These are phyloP conservation scores for Melolontha melolontha DNA, from an alignment of 2,888 invertebrate genomes.

Conservation along the genomic window DNA sequence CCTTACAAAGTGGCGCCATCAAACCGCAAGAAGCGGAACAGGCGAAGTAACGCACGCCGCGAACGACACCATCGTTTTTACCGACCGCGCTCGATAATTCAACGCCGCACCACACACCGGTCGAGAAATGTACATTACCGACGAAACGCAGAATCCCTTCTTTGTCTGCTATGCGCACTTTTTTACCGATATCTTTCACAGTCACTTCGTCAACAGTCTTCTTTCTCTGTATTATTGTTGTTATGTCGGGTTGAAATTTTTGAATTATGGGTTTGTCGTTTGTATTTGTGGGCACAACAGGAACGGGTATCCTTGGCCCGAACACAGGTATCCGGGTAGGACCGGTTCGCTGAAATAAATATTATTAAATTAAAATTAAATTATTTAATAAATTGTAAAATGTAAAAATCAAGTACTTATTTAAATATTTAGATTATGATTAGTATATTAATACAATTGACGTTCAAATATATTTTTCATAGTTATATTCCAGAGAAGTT, in stretches of 20 bases:
- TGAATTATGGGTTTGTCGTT: conserved; percentile 12
- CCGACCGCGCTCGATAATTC: conserved; percentile 71
- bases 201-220: conserved; percentile 33
- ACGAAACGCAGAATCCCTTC: conserved; percentile 70
- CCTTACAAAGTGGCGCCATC: conserved; percentile 72
- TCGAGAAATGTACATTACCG: conserved; percentile 69
- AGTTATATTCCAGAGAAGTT: no score
- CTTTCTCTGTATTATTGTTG: conserved; percentile 34
- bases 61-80: conserved; percentile 73
- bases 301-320: conserved; percentile 58
- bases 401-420: no score
- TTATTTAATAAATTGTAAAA: neutral
- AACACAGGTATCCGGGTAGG: conserved; percentile 61
- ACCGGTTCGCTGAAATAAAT: conserved; percentile 57
- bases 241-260: conserved; percentile 10
- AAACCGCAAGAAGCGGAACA: conserved; percentile 72
- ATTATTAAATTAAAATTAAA: conserved; percentile 43
- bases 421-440: no score
- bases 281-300: conserved; percentile 23
- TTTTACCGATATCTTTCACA: conserved; percentile 57
- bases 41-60: conserved; percentile 73
- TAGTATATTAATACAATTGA: no score
- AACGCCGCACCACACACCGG: conserved; percentile 75
- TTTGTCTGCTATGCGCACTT: conserved; percentile 59
- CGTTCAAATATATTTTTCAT: no score